Conservation (phyloP, 1,140 invertebrate genomes). For the Papilio helenus region DNA sequence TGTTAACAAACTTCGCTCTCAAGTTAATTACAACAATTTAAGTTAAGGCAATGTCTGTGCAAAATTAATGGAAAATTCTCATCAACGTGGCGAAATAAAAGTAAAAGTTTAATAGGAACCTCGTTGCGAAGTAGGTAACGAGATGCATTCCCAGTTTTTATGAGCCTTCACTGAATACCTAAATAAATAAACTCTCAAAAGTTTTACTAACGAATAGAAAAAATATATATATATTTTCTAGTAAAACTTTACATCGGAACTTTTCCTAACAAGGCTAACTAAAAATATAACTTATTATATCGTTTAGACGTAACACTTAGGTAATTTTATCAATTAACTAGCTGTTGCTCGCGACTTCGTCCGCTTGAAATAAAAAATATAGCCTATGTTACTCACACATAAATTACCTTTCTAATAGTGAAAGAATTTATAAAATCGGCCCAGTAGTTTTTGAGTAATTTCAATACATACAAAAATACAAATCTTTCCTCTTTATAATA, state of each 20-base stretch:
- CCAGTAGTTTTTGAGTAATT: too few species aligned
- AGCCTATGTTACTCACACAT: too few species aligned
- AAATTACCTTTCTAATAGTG: too few species aligned
- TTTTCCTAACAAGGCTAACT: too few species aligned
- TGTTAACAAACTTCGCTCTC: conserved; percentile 28
- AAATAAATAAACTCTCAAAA: conserved; percentile 1
- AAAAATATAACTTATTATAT: too few species aligned
- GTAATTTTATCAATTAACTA: too few species aligned
- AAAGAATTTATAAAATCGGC: too few species aligned
- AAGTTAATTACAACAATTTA: conserved; percentile 37
- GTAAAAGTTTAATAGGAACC: conserved; percentile 37
- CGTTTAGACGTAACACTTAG: too few species aligned
- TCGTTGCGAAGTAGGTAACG: conserved; percentile 7
- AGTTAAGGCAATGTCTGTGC: conserved; percentile 13
- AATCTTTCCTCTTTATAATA: too few species aligned
- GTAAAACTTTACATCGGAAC: background rate
- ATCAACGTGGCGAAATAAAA: conserved; percentile 25
- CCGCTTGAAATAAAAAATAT: too few species aligned
- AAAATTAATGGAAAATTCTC: conserved; percentile 32
- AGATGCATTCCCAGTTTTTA: conserved; percentile 11
- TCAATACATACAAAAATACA: too few species aligned
- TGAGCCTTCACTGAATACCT: background rate
- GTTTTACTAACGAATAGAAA: background rate
- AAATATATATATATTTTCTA: background rate
- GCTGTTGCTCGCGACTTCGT: too few species aligned